Percentiles rank a stretch among this genome's conserved stretches.
Conservation (phyloP, 2,888 invertebrate genomes). For the Sphaeridia pumilis region DNA sequence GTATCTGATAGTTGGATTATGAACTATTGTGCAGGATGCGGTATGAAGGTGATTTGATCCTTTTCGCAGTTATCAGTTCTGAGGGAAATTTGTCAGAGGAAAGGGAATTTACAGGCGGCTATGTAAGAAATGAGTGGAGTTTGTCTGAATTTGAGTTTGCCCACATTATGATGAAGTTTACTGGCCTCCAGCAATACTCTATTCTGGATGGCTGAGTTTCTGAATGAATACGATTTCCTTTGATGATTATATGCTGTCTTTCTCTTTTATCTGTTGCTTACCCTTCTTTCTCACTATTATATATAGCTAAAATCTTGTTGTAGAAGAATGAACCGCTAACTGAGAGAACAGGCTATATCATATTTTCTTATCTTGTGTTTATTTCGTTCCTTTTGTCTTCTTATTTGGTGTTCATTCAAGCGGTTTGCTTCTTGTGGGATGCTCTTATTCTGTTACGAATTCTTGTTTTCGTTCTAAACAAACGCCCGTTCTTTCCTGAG, state of each 20-base stretch:
- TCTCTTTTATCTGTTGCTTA: constrained; percentile 11
- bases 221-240: constrained; percentile 30
- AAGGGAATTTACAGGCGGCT: no score
- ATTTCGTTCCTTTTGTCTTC: constrained; percentile 21
- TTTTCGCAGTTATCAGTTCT: not conserved
- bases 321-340: constrained; percentile 7
- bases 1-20: no score
- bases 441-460: constrained; percentile 16
- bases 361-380: constrained; percentile 22
- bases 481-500: not conserved
- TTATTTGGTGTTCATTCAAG: constrained; percentile 25
- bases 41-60: not conserved
- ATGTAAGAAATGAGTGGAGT: no score
- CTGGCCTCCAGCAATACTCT: constrained; percentile 27
- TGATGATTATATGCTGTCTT: constrained; percentile 24
- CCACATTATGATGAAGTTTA: not conserved
- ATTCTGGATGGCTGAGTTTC: constrained; percentile 27
- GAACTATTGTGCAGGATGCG: no score
- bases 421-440: constrained; percentile 26
- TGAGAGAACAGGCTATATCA: constrained; percentile 13
- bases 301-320: no score
- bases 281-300: constrained; percentile 9
- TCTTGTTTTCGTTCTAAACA: not conserved
- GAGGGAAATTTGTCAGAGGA: no score
- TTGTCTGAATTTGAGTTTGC: not conserved